Conservation (phyloP, 2,888 invertebrate genomes). For the Limnephilus marmoratus region DNA sequence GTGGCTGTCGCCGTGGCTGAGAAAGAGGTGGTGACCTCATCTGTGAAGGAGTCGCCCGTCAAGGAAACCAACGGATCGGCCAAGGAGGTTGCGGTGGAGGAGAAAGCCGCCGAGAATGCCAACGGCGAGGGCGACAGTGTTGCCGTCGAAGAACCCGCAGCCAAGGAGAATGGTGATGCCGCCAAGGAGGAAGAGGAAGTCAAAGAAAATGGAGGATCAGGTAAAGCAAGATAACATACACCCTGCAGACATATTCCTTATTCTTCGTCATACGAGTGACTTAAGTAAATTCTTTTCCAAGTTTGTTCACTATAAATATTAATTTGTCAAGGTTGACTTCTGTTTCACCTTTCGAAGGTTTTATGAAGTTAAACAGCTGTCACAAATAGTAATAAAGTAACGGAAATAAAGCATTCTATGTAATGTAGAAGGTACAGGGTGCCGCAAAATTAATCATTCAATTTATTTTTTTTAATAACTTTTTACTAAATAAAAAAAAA, state of each 20-base stretch:
- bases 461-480: too few species aligned
- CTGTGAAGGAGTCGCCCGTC: slow-evolving; percentile 74
- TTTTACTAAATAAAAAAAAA: too few species aligned
- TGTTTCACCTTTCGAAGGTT: neutral
- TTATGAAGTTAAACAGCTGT: neutral
- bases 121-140: slow-evolving; percentile 70
- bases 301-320: neutral
- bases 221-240: neutral
- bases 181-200: slow-evolving; percentile 66
- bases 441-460: too few species aligned
- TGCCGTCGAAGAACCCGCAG: slow-evolving; percentile 67
- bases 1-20: slow-evolving; percentile 66
- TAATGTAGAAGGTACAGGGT: neutral
- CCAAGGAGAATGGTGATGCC: slow-evolving; percentile 52
- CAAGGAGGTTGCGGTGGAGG: slow-evolving; percentile 73
- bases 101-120: slow-evolving; percentile 68
- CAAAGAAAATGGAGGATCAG: slow-evolving; percentile 71
- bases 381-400: neutral
- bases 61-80: slow-evolving; percentile 72
- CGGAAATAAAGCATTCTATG: neutral
- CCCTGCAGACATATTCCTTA: neutral
- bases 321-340: neutral
- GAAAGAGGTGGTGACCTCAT: slow-evolving; percentile 69
- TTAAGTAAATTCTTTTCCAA: neutral
- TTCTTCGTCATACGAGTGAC: neutral